phyloP scores from a whole-genome alignment of 2,888 invertebrate species.

The Patella ulyssiponensis region DNA sequence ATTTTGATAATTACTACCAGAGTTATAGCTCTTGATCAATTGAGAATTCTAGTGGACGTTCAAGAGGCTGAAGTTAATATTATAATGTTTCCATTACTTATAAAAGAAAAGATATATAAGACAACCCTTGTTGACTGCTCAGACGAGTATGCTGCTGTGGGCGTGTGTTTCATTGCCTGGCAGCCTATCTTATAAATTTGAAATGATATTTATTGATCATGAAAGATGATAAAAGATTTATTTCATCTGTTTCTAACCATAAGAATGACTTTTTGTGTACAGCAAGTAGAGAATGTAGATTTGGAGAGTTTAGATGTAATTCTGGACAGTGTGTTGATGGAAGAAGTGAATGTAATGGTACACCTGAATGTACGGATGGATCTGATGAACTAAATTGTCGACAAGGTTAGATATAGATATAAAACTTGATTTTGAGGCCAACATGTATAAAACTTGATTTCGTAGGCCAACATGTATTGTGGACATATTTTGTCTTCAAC shows the following conservation, averaged over 20 bases:
- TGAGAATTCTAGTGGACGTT: too few relatives aligned
- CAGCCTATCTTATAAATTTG: neutral
- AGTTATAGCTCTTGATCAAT: too few relatives aligned
- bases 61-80: too few relatives aligned
- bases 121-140: too few relatives aligned
- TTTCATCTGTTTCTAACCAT: neutral
- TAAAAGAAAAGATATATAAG: neutral
- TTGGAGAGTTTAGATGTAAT: constrained; percentile 44
- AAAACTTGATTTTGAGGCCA: too few relatives aligned
- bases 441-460: too few relatives aligned
- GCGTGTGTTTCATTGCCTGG: too few relatives aligned
- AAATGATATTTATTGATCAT: neutral
- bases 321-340: constrained; percentile 73
- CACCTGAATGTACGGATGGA: constrained; percentile 35
- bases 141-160: too few relatives aligned
- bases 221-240: neutral
- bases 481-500: too few relatives aligned
- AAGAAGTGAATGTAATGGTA: constrained; percentile 37
- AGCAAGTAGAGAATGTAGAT: constrained; percentile 26
- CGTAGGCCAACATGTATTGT: too few relatives aligned
- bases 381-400: constrained; percentile 51
- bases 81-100: too few relatives aligned
- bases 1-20: too few relatives aligned
- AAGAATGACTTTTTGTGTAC: neutral
- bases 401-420: constrained; percentile 16